A percentile compares a stretch with the other conserved stretches of the same genome.
Conservation (phyloP, 1,140 invertebrate species). For the Vanessa tameamea region DNA sequence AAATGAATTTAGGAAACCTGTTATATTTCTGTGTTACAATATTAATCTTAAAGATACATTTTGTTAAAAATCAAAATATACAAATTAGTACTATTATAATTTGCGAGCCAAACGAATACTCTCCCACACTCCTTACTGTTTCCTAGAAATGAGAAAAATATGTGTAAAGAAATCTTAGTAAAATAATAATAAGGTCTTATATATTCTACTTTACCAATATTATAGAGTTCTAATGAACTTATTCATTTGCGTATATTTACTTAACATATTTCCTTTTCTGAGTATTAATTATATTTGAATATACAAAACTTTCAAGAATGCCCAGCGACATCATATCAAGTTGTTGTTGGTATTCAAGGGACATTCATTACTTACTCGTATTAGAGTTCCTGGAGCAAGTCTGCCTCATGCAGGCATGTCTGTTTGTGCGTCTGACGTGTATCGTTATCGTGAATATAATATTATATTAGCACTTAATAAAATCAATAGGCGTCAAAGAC, state of each 20-base stretch:
- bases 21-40: too few relatives aligned
- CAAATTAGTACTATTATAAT: too few relatives aligned
- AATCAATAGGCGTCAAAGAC: neutral
- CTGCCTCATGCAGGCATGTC: conserved; percentile 18
- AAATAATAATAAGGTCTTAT: too few relatives aligned
- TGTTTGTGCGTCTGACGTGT: conserved; percentile 16
- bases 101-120: too few relatives aligned
- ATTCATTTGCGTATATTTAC: conserved; percentile 3
- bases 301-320: conserved; percentile 28
- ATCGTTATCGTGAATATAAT: neutral
- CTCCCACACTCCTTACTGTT: too few relatives aligned
- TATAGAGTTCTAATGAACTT: neutral
- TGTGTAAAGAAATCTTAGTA: too few relatives aligned
- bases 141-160: too few relatives aligned
- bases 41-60: too few relatives aligned
- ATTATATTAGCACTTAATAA: neutral
- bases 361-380: conserved; percentile 30
- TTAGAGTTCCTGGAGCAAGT: conserved; percentile 29
- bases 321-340: conserved; percentile 8
- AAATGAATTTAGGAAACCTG: too few relatives aligned
- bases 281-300: conserved; percentile 18
- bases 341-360: conserved; percentile 30
- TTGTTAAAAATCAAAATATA: too few relatives aligned
- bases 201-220: too few relatives aligned
- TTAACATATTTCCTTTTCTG: conserved; percentile 5